Evolutionary conservation across 1,140 invertebrate genomes (phyloP).

Genomic region (Scylla paramamosain): DNA sequence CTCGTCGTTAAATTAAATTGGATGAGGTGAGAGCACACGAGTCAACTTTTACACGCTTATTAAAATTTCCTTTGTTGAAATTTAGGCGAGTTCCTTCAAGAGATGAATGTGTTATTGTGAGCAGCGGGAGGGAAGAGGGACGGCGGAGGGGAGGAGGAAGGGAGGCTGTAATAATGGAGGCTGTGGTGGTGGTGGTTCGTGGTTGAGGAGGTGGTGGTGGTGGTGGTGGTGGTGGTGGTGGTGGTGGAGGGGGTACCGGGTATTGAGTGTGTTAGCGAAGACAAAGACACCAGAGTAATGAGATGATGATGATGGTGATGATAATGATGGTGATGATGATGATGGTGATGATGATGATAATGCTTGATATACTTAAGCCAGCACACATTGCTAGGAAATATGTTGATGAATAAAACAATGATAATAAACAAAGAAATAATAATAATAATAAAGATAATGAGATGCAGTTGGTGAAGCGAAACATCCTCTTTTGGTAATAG

Average conservation of each 20-base stretch:
- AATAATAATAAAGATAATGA: no score
- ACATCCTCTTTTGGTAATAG: no score
- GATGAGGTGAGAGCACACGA: slow-evolving; percentile 27
- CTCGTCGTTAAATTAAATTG: neutral
- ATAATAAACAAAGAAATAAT: no score
- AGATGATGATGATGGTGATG: neutral
- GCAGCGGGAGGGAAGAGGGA: neutral
- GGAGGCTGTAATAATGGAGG: neutral
- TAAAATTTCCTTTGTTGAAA: slow-evolving; percentile 17
- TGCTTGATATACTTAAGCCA: no score
- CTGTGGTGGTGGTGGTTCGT: slow-evolving; percentile 21
- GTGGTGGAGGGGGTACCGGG: neutral
- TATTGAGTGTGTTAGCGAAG: neutral
- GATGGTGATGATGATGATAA: neutral
- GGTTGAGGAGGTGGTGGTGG: neutral
- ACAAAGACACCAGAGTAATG: neutral
- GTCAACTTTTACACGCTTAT: slow-evolving; percentile 14
- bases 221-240: neutral
- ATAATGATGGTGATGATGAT: neutral
- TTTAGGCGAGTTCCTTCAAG: slow-evolving; percentile 12
- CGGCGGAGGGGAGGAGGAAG: neutral
- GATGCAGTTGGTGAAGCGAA: no score
- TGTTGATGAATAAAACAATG: no score
- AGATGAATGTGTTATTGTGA: slow-evolving; percentile 27
- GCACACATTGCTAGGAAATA: no score